Evolutionary conservation across 2,888 invertebrate species (phyloP).

Genomic region (Cheilosia impressa): DNA sequence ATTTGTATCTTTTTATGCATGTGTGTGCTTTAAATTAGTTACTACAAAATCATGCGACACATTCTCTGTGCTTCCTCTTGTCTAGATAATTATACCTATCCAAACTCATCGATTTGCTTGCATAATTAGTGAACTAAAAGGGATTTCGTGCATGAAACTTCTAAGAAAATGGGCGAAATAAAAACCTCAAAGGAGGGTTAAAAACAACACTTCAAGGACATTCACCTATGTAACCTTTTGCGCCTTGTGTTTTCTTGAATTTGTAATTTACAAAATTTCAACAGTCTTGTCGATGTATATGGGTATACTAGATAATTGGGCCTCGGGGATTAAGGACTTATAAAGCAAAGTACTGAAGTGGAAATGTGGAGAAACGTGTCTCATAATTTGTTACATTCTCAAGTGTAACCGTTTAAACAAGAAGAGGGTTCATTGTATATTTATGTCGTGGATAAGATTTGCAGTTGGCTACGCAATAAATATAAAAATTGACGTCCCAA

Average conservation of each 20-base stretch:
- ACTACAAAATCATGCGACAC: neutral
- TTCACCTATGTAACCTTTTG: conserved; percentile 47
- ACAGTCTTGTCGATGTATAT: conserved; percentile 9
- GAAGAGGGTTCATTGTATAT: conserved; percentile 17
- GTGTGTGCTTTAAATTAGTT: too few relatives aligned
- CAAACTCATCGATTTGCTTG: conserved; percentile 34
- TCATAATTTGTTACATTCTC: conserved; percentile 1
- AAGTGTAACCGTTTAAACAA: conserved; percentile 28
- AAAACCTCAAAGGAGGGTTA: conserved; percentile 21
- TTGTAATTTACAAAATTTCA: conserved; percentile 42
- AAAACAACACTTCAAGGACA: conserved; percentile 33
- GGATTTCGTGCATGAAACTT: conserved; percentile 16
- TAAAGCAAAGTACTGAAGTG: conserved; percentile 27
- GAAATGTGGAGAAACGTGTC: conserved; percentile 21
- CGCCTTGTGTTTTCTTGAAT: conserved; percentile 37
- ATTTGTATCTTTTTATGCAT: too few relatives aligned
- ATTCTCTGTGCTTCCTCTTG: neutral
- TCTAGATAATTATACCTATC: conserved; percentile 35
- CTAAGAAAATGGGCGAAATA: conserved; percentile 12
- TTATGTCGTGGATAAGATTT: conserved; percentile 24
- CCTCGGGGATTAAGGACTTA: conserved; percentile 46
- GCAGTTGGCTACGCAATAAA: neutral
- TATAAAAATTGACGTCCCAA: too few relatives aligned
- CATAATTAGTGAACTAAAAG: conserved; percentile 27
- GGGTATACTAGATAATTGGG: conserved; percentile 19